Base-by-base conservation (phyloP, 2,797 vertebrate species). In the Coracias cyanogaster region DNA sequence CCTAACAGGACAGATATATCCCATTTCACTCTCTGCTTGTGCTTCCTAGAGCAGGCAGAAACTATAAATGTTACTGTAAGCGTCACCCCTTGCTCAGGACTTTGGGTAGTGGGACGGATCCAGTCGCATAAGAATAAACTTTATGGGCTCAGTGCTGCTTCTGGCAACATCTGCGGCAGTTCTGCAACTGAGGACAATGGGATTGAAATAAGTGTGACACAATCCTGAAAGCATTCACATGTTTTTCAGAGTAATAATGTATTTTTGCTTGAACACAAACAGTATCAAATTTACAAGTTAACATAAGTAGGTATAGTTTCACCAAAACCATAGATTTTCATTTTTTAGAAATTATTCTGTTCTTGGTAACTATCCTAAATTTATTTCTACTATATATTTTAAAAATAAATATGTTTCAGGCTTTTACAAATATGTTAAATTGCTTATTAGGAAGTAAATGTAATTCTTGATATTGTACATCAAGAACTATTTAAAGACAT, bases 81-180 rank as follows among this genome's bases (percentile, higher is more conserved):
- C 54, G 81, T 91, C 92, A 48, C 5, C 8, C 46, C 28, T 80
- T 31, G 28, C 31, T 70, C 39, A 25, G 41, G 67, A 14, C 55
- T 82, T 76, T 43, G 57, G 24, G 25, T 14, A 26, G 45, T 72
- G 39, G 51, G 70, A 71, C 2, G 4, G 57, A 62, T 25, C 15
- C 58, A 58, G 57, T 7, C 4, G 2, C 37, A 52, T 31, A 51
- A 33, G 29, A 54, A 26, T 19, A 55, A 74, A 61, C 22, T 24
- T 52, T 6, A 8, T 1, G 8, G 7, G 24, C 22, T 83, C 33
- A 16, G 11, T 31, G 39, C 57, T 78, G 52, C 52, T 84, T 15
- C 55, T 54, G 28, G 9, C 0, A 4, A 43, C 12, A 14, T 4
- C 2, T 7, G 6, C 0, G 0, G 28, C 61, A 76, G 12, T 51